phyloP scores from a whole-genome alignment of 2,888 invertebrate species.

The Deilephila porcellus region DNA sequence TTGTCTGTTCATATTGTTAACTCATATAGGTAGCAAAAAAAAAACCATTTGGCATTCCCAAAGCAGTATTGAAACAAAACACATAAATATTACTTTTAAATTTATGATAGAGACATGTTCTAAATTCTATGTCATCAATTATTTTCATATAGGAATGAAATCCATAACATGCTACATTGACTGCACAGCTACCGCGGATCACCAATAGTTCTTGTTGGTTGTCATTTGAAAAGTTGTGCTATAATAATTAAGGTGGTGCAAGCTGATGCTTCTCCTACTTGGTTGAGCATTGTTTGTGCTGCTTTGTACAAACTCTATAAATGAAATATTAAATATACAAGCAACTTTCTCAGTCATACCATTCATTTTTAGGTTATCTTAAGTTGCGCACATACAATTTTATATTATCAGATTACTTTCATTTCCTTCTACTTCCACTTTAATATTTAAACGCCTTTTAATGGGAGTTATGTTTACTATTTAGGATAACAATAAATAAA shows the following conservation, averaged over 20 bases:
- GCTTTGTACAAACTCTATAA: conserved; percentile 55
- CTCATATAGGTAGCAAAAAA: no score
- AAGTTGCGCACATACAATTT: no score
- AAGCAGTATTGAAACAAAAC: no score
- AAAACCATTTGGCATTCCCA: no score
- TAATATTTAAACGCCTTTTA: no score
- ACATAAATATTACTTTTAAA: neutral
- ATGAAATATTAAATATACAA: neutral
- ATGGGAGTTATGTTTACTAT: no score
- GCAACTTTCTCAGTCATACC: neutral
- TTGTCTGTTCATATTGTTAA: no score
- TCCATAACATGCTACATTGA: neutral
- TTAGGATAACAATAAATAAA: no score
- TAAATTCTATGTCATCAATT: no score
- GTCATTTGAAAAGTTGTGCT: conserved; percentile 82
- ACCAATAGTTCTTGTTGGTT: conserved; percentile 82
- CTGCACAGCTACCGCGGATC: conserved; percentile 82
- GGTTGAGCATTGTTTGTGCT: conserved; percentile 69
- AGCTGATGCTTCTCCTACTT: conserved; percentile 59
- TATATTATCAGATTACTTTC: no score
- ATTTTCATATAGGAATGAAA: neutral
- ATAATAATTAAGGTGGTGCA: conserved; percentile 62
- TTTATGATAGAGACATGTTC: no score
- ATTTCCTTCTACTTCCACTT: no score
- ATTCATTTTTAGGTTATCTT: neutral